phyloP scores from a whole-genome alignment of 2,113 vertebrate genomes.

The Caranx ignobilis region DNA sequence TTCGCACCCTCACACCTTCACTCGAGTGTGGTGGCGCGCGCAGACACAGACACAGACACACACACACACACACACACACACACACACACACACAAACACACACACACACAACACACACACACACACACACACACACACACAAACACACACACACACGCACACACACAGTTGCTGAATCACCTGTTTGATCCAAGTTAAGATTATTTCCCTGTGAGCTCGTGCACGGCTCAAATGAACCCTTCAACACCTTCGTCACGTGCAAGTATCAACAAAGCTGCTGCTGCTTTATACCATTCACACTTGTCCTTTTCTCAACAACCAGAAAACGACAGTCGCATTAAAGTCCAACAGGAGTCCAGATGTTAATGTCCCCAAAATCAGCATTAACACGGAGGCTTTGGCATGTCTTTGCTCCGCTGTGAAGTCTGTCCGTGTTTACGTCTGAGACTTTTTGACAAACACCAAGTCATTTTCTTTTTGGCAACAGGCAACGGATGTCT shows the following conservation, averaged over 20 bases:
- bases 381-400: not conserved
- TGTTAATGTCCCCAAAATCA: not conserved
- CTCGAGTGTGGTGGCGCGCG: not conserved
- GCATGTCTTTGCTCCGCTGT: not conserved
- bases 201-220: not conserved
- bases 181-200: conserved; percentile 40
- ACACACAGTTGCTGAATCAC: conserved; percentile 46
- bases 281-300: too few species aligned
- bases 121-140: too few species aligned
- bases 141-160: conserved; percentile 10
- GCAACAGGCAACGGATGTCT: not conserved
- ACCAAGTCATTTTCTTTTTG: not conserved
- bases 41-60: not conserved
- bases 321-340: too few species aligned
- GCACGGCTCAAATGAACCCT: not conserved
- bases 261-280: not conserved
- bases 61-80: conserved; percentile 19
- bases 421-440: not conserved
- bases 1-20: conserved; percentile 34
- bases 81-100: conserved; percentile 2
- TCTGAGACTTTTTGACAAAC: not conserved
- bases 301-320: not conserved
- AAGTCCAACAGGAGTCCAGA: not conserved
- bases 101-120: conserved; percentile 34
- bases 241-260: not conserved